phyloP scores from a whole-genome alignment of 2,797 vertebrate genomes.

The Garrulus glandarius region DNA sequence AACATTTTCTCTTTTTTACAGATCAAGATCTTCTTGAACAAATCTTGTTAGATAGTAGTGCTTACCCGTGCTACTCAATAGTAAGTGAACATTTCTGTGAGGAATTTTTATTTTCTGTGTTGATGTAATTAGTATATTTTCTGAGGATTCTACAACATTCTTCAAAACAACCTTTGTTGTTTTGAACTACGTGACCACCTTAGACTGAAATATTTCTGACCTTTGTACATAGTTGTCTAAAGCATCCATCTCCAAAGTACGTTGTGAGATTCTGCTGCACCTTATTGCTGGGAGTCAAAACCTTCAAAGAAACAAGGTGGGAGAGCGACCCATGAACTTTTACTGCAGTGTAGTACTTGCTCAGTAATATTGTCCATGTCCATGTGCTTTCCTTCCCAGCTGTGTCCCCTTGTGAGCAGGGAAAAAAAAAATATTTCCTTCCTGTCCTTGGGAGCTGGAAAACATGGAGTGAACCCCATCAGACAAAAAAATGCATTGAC shows the following conservation, averaged over 20 bases:
- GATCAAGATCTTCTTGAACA: conserved; percentile 91
- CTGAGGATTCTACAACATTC: background rate
- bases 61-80: conserved; percentile 78
- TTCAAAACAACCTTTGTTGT: background rate
- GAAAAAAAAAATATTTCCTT: background rate
- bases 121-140: background rate
- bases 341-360: background rate
- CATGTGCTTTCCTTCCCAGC: background rate
- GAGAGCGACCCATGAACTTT: background rate
- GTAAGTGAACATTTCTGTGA: conserved; percentile 75
- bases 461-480: background rate
- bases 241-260: background rate
- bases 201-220: background rate
- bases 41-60: conserved; percentile 84
- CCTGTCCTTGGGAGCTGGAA: background rate
- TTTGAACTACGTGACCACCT: background rate
- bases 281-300: background rate
- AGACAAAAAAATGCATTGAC: background rate
- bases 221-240: background rate
- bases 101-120: background rate
- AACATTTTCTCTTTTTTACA: conserved; percentile 55
- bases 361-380: background rate
- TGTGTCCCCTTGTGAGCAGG: background rate
- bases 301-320: background rate
- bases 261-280: background rate